These are phyloP conservation scores for Lanius collurio DNA, from an alignment of 2,113 vertebrate genomes.

Conservation along the genomic window DNA sequence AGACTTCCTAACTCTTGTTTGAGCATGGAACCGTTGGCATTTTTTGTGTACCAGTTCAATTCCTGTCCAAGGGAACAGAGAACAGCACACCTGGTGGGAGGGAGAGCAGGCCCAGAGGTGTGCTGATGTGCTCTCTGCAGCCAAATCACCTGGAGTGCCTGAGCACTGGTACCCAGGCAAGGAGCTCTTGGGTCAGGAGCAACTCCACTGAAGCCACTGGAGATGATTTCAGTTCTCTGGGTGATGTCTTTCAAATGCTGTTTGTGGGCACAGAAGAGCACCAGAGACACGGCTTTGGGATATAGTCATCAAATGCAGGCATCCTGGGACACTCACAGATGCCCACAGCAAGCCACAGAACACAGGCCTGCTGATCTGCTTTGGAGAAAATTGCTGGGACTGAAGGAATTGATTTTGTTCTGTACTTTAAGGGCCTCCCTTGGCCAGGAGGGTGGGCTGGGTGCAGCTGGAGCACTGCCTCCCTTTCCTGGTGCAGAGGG, in stretches of 20 bases:
- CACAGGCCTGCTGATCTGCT: background rate
- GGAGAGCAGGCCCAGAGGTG: background rate
- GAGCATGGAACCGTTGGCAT: background rate
- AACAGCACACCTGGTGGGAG: background rate
- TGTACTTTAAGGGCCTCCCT: conserved; percentile 8
- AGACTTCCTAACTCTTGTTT: background rate
- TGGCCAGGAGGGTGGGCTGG: background rate
- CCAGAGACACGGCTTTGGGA: conserved; percentile 4
- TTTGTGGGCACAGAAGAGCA: conserved; percentile 5
- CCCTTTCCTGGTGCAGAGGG: background rate
- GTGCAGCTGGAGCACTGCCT: background rate
- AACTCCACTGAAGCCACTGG: background rate
- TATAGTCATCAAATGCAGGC: background rate
- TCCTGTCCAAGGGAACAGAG: background rate
- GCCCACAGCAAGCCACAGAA: conserved; percentile 39
- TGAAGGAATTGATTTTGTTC: conserved; percentile 31
- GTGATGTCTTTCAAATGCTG: background rate
- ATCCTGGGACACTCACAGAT: background rate
- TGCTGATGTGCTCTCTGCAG: background rate
- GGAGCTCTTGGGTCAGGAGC: background rate
- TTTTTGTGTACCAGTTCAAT: background rate
- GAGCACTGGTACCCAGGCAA: background rate
- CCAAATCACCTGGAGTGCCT: background rate
- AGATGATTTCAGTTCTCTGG: background rate
- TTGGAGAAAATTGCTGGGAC: background rate